Evolutionary conservation across 2,888 invertebrate genomes (phyloP), one percentile per base, ranked within the genome.

Genomic region (Andrena haemorrhoa): DNA sequence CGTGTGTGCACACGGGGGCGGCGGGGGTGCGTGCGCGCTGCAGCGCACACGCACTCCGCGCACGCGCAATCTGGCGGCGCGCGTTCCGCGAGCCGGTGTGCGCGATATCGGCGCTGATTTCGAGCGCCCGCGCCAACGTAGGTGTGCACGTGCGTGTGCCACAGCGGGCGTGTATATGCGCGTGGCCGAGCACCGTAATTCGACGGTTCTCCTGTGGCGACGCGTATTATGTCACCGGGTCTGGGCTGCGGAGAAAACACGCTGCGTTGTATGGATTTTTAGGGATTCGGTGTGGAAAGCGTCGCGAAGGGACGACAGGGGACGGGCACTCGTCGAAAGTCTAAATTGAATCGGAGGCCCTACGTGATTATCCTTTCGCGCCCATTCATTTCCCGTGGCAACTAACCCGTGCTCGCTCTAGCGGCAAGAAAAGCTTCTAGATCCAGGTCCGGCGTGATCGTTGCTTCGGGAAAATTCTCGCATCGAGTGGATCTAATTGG

Each of bases 171-270:
- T 71, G 66, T 31, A 53, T 63, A 23, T 49, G 73, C 60, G 73
- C 60, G 73, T 75, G 56, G 23, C 16, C 79, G 41, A 76, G 53
- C 64, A 73, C 35, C 64, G 84, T 82, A 88, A 85, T 88, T 86
- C 83, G 82, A 74, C 83, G 82, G 74, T 77, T 78, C 81, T 85
- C 79, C 78, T 86, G 84, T 83, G 83, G 78, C 87, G 82, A 82
- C 79, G 75, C 68, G 85, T 80, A 87, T 87, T 87, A 88, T 83
- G 86, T 87, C 87, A 85, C 86, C 87, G 79, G 69, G 53, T 68
- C 71, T 63, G 58, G 51, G 47, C 71, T 64, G 69, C 58, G 58
- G 82, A 83, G 69, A 82, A 69, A 85, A 80, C 41, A 70, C 71
- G 75, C 58, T 73, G 85, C 65, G 76, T 66, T 72, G 70, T 76